Conservation (phyloP, 2,888 invertebrate genomes). For the Nephrocerus scutellatus region DNA sequence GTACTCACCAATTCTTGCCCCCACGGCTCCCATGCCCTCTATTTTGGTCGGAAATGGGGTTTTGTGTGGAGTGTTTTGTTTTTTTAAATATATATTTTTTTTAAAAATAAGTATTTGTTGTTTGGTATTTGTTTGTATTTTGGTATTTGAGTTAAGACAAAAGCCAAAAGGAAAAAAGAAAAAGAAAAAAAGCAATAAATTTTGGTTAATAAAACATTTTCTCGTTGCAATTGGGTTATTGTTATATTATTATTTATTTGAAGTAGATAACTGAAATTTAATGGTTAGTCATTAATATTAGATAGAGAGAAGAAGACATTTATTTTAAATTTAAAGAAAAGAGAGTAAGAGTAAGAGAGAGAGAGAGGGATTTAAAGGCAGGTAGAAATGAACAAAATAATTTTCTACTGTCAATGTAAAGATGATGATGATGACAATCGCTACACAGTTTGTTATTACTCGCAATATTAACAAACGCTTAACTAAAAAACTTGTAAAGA, state of each 20-base stretch:
- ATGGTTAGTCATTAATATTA: too few species aligned
- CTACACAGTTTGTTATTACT: not conserved
- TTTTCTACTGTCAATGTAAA: too few species aligned
- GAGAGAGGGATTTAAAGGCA: too few species aligned
- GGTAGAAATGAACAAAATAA: too few species aligned
- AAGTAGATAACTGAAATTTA: too few species aligned
- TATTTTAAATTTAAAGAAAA: conserved; percentile 4
- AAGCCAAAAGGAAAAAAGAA: conserved; percentile 29
- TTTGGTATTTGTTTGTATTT: not conserved
- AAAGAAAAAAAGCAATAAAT: conserved; percentile 22
- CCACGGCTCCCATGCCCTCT: conserved; percentile 23
- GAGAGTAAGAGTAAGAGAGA: conserved; percentile 7
- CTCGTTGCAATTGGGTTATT: conserved; percentile 2
- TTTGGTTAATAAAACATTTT: conserved; percentile 22
- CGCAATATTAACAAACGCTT: not conserved
- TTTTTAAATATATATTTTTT: too few species aligned
- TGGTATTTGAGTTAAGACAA: conserved; percentile 28
- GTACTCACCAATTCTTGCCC: conserved; percentile 46
- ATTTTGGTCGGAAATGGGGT: conserved; percentile 22
- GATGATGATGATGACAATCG: too few species aligned
- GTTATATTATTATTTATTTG: not conserved
- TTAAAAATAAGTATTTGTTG: not conserved
- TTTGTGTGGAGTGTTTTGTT: conserved; percentile 18
- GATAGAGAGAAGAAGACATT: not conserved
- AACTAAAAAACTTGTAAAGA: too few species aligned